These are phyloP conservation scores for Felis chaus DNA, from an alignment of 2,113 vertebrate genomes.

Conservation along the genomic window DNA sequence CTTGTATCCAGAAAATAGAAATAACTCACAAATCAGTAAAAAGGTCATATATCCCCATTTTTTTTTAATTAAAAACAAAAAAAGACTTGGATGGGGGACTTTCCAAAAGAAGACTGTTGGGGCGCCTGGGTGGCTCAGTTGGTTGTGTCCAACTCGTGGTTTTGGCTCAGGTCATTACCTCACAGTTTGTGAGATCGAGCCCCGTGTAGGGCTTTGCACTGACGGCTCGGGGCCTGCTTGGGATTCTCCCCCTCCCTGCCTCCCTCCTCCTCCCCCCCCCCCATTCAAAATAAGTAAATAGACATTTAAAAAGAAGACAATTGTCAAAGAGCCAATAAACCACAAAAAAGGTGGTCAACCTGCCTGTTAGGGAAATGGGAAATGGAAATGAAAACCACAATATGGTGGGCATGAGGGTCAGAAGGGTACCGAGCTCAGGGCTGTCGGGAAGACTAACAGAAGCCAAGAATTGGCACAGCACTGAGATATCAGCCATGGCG, in stretches of 20 bases:
- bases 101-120: slow-evolving; percentile 16
- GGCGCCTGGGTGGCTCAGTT: no score
- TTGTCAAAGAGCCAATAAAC: not conserved
- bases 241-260: no score
- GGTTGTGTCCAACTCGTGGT: no score
- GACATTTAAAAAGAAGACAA: not conserved
- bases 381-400: not conserved
- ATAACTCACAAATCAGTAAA: not conserved
- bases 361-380: not conserved
- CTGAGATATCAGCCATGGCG: not conserved
- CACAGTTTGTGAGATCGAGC: no score
- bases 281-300: no score
- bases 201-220: no score
- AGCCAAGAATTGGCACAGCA: not conserved
- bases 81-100: not conserved
- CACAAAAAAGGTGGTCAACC: not conserved
- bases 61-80: not conserved
- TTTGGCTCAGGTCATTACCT: no score
- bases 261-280: no score
- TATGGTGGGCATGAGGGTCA: not conserved
- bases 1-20: not conserved
- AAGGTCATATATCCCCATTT: not conserved
- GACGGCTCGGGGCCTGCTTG: no score
- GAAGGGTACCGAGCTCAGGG: not conserved
- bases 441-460: not conserved